phyloP scores from a whole-genome alignment of 2,113 vertebrate genomes.

The Tiliqua scincoides region DNA sequence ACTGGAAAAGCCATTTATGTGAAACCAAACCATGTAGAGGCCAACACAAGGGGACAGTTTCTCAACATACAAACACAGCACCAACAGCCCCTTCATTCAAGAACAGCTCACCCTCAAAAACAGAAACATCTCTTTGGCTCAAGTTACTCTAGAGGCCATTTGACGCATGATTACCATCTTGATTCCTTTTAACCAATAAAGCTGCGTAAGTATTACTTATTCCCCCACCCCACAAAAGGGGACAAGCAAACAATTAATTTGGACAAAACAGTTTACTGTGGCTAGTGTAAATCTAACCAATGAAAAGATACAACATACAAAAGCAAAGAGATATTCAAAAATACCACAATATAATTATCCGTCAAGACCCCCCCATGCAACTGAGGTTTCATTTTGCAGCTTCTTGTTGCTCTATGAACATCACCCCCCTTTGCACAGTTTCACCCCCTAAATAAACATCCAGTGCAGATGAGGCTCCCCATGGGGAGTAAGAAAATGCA shows the following conservation, averaged over 20 bases:
- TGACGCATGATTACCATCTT: conserved; percentile 13
- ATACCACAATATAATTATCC: background rate
- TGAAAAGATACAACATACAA: background rate
- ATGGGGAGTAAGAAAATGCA: background rate
- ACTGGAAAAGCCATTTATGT: background rate
- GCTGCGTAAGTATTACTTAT: background rate
- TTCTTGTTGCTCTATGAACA: background rate
- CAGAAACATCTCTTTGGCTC: background rate
- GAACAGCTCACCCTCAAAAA: background rate
- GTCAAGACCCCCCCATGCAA: background rate
- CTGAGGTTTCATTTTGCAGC: background rate
- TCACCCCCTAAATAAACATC: background rate
- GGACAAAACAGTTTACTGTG: background rate
- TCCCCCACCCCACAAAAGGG: background rate
- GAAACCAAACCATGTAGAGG: conserved; percentile 1
- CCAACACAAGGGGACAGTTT: background rate
- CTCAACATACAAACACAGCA: background rate
- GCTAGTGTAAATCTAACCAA: background rate
- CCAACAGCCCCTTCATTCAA: background rate
- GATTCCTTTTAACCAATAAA: conserved; percentile 9
- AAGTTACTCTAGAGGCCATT: background rate
- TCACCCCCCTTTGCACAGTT: background rate
- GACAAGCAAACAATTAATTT: background rate
- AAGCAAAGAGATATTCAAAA: conserved; percentile 30
- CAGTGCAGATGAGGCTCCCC: background rate